phyloP scores from a whole-genome alignment of 2,797 vertebrate species.

The Neosilurus mollespiculum region DNA sequence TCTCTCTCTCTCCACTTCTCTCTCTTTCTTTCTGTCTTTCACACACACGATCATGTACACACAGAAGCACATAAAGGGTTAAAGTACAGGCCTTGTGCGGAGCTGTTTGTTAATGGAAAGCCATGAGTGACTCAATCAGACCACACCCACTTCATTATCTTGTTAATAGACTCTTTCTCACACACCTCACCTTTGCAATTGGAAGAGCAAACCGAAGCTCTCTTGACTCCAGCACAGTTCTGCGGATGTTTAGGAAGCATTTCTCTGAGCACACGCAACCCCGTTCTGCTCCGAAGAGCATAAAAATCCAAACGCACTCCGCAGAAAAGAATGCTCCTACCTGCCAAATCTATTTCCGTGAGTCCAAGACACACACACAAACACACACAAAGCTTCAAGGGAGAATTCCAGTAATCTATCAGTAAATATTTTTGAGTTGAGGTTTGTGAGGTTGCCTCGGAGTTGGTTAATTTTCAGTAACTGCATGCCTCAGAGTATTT shows the following conservation, averaged over 20 bases:
- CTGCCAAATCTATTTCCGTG: neutral
- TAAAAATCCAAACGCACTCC: neutral
- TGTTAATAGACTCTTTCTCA: neutral
- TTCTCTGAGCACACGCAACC: neutral
- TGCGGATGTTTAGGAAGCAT: constrained; percentile 1
- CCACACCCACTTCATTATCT: constrained; percentile 20
- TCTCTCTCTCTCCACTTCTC: neutral
- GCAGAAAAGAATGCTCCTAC: neutral
- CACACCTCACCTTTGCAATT: neutral
- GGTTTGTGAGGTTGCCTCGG: neutral
- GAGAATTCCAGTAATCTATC: neutral
- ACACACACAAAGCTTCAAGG: neutral
- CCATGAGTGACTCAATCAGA: neutral
- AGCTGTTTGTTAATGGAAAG: neutral
- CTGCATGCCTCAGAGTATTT: neutral
- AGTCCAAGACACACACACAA: neutral
- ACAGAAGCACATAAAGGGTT: neutral
- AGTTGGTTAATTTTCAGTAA: neutral
- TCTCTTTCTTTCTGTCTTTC: constrained; percentile 7
- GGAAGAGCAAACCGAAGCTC: neutral
- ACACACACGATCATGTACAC: neutral
- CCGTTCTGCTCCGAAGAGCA: neutral
- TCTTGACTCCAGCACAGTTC: neutral
- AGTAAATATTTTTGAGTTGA: neutral
- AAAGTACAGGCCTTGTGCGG: neutral